Conservation (phyloP, 1,140 invertebrate genomes). For the Drosophila micromelanica region DNA sequence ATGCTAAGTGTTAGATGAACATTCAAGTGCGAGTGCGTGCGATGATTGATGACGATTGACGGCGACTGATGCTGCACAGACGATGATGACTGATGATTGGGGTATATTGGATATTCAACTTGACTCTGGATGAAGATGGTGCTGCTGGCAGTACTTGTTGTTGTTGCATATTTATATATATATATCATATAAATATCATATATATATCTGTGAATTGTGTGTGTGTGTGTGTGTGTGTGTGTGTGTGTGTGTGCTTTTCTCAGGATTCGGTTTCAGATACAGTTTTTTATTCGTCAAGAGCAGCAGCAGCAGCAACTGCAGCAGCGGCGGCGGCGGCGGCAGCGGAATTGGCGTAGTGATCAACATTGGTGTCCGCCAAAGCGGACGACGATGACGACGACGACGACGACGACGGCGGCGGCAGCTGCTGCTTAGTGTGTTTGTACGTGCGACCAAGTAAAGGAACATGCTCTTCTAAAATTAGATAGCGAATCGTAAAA, state of each 20-base stretch:
- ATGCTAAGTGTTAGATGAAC: conserved; percentile 24
- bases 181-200: too few species aligned
- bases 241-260: conserved; percentile 1
- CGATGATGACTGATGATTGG: conserved; percentile 29
- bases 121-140: conserved; percentile 1
- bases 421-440: conserved; percentile 67
- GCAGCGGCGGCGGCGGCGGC: conserved; percentile 7
- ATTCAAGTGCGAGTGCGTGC: conserved; percentile 35
- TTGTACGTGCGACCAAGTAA: conserved; percentile 85
- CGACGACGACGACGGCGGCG: conserved; percentile 27
- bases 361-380: conserved; percentile 41
- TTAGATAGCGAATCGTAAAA: conserved; percentile 73
- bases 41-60: conserved; percentile 22
- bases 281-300: conserved; percentile 20
- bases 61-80: too few species aligned
- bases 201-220: neutral
- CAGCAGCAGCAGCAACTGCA: conserved; percentile 9
- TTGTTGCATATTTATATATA: neutral
- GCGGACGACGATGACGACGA: conserved; percentile 5
- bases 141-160: conserved; percentile 13
- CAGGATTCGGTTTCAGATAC: conserved; percentile 8
- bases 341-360: conserved; percentile 29
- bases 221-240: neutral
- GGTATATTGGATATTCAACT: conserved; percentile 9
- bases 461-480: conserved; percentile 87